Conservation (phyloP, 1,140 invertebrate species). For the Lepidurus arcticus region DNA sequence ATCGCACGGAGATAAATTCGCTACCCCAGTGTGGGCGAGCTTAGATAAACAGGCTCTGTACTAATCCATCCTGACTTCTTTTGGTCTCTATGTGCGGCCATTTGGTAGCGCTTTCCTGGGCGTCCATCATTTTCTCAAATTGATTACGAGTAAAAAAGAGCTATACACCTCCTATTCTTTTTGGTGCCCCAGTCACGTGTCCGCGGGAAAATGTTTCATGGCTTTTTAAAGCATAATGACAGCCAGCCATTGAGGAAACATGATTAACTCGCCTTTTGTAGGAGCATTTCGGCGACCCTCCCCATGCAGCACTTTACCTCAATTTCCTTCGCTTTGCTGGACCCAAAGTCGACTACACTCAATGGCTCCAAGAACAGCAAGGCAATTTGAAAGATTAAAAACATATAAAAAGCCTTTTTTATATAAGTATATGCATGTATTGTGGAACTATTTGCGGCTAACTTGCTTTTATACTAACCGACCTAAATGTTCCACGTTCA, state of each 20-base stretch:
- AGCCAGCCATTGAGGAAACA: constrained; percentile 8
- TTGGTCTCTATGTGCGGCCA: not conserved
- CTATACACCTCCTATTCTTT: not conserved
- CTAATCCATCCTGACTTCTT: not conserved
- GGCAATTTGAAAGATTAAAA: not conserved
- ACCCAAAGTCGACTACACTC: not conserved
- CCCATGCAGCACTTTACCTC: not conserved
- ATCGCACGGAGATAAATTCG: not conserved
- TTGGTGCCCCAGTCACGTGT: not conserved
- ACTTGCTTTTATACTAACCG: too few species aligned
- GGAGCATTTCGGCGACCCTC: not conserved
- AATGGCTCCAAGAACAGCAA: not conserved
- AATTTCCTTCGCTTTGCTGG: not conserved
- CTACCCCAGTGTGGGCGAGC: not conserved
- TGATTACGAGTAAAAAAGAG: not conserved
- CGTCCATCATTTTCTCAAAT: not conserved
- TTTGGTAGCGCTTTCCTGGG: too few species aligned
- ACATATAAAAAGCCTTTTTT: not conserved
- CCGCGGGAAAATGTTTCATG: not conserved
- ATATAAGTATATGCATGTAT: not conserved
- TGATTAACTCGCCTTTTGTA: not conserved
- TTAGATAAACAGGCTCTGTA: not conserved
- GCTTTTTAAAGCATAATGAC: not conserved
- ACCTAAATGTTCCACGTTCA: too few species aligned
- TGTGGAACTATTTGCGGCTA: too few species aligned